Evolutionary conservation across 2,113 vertebrate genomes (phyloP).

Genomic region (Boulengeromyrus knoepffleri): DNA sequence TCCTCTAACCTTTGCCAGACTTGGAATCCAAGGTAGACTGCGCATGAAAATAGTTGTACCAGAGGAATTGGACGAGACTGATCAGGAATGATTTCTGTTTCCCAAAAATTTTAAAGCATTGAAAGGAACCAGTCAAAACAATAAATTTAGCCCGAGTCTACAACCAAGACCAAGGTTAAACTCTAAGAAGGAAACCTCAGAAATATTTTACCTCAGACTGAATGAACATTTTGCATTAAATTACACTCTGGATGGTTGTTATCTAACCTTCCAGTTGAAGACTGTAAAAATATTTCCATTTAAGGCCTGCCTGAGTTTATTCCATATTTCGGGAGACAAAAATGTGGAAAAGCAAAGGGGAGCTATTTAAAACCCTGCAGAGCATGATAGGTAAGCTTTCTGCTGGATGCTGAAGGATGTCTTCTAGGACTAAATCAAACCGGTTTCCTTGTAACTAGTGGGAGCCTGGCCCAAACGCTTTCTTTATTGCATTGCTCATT

Average conservation of each 20-base stretch:
- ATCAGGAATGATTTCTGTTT: slow-evolving; percentile 49
- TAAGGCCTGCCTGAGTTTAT: slow-evolving; percentile 55
- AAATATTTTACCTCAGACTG: slow-evolving; percentile 51
- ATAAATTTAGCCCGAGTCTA: slow-evolving; percentile 49
- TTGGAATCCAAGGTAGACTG: slow-evolving; percentile 26
- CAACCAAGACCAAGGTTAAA: slow-evolving; percentile 51
- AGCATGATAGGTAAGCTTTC: slow-evolving; percentile 52
- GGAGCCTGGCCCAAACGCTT: background rate
- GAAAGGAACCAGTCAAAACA: slow-evolving; percentile 54
- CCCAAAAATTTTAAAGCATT: slow-evolving; percentile 37
- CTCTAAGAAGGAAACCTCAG: slow-evolving; percentile 53
- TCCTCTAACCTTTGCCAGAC: slow-evolving; percentile 26
- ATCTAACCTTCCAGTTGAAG: slow-evolving; percentile 44
- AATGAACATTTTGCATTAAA: slow-evolving; percentile 43
- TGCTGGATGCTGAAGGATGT: slow-evolving; percentile 5
- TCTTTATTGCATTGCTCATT: background rate
- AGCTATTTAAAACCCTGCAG: slow-evolving; percentile 52
- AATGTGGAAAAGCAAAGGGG: slow-evolving; percentile 45
- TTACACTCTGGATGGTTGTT: slow-evolving; percentile 43
- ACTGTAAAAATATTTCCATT: slow-evolving; percentile 61
- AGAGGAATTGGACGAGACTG: slow-evolving; percentile 41
- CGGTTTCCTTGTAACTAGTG: background rate
- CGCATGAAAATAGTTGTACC: slow-evolving; percentile 33
- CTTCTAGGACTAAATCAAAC: background rate
- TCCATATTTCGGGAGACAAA: slow-evolving; percentile 44